These are phyloP conservation scores for Eubasilissa splendida DNA, from an alignment of 2,888 invertebrate genomes.

Conservation along the genomic window DNA sequence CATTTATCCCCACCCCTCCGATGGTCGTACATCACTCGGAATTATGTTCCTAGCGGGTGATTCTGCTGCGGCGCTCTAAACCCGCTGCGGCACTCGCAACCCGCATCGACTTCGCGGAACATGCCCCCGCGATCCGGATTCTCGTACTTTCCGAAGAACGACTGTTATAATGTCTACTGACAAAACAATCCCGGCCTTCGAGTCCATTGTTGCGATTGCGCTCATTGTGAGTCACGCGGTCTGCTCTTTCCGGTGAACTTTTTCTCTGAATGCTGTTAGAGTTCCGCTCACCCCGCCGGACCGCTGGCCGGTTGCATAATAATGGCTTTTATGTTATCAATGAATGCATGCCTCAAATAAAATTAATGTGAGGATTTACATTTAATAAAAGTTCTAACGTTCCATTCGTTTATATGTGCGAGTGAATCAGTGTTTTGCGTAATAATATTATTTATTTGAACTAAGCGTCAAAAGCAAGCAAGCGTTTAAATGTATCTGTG, in stretches of 20 bases:
- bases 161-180: slow-evolving; percentile 42
- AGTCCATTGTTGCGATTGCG: slow-evolving; percentile 49
- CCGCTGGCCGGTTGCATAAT: neutral
- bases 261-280: slow-evolving; percentile 28
- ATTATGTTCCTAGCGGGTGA: slow-evolving; percentile 41
- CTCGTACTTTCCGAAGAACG: slow-evolving; percentile 39
- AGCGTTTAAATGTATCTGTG: too few relatives aligned
- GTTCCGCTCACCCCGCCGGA: slow-evolving; percentile 4
- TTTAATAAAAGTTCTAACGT: too few relatives aligned
- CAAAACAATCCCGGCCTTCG: slow-evolving; percentile 54
- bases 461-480: too few relatives aligned
- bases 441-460: too few relatives aligned
- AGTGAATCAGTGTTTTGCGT: too few relatives aligned
- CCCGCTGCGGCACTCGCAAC: neutral
- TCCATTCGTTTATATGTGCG: too few relatives aligned
- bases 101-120: slow-evolving; percentile 15
- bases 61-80: slow-evolving; percentile 7
- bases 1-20: slow-evolving; percentile 40
- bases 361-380: too few relatives aligned
- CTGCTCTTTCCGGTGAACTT: slow-evolving; percentile 32
- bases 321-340: neutral
- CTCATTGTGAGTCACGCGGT: slow-evolving; percentile 46
- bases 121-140: slow-evolving; percentile 29
- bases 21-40: slow-evolving; percentile 51
- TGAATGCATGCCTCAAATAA: too few relatives aligned